These are phyloP conservation scores for Drosophila punjabiensis DNA, from an alignment of 1,140 invertebrate genomes.

Conservation along the genomic window DNA sequence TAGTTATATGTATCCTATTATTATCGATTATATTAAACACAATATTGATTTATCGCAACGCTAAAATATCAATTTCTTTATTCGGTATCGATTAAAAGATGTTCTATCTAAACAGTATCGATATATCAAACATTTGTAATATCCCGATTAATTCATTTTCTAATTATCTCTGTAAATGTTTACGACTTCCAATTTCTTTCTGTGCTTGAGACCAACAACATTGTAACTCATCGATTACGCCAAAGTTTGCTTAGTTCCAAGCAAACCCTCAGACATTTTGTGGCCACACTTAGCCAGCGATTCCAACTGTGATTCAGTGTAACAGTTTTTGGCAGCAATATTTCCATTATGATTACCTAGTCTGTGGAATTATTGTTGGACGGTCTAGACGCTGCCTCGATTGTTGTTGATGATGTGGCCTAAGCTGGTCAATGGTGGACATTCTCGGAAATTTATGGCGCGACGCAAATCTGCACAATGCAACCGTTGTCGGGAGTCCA, in stretches of 20 bases:
- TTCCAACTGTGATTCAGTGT: slow-evolving; percentile 35
- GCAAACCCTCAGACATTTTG: slow-evolving; percentile 16
- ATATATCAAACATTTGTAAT: neutral
- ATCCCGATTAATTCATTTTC: neutral
- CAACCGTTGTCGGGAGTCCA: slow-evolving; percentile 50
- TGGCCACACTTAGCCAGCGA: slow-evolving; percentile 27
- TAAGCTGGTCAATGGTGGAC: slow-evolving; percentile 54
- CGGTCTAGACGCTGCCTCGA: slow-evolving; percentile 54
- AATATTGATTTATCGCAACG: too few species aligned
- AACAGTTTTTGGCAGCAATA: slow-evolving; percentile 44
- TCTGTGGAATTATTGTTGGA: slow-evolving; percentile 43
- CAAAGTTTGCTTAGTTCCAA: neutral
- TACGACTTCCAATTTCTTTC: neutral
- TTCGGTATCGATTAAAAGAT: too few species aligned
- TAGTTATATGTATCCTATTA: too few species aligned
- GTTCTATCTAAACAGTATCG: too few species aligned
- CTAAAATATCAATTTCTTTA: too few species aligned
- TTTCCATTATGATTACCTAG: slow-evolving; percentile 66
- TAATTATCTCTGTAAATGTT: neutral
- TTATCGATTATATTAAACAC: too few species aligned
- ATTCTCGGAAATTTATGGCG: slow-evolving; percentile 68
- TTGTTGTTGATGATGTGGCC: slow-evolving; percentile 68
- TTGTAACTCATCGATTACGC: slow-evolving; percentile 29
- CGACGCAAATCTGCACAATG: slow-evolving; percentile 75
- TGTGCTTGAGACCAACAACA: neutral